Conservation (phyloP, 2,888 invertebrate genomes). For the Cephus runcator region DNA sequence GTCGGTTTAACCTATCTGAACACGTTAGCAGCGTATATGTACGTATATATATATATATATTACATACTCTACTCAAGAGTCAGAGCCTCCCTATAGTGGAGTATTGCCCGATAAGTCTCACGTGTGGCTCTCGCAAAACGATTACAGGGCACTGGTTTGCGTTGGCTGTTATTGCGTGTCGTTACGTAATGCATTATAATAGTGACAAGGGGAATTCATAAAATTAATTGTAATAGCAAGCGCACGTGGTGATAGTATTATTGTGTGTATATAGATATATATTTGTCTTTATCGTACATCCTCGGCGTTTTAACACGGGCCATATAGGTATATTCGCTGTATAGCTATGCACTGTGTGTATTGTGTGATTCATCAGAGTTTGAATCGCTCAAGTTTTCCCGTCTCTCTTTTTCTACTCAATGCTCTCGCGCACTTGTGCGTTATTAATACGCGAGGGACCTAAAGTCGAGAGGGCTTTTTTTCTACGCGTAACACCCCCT, state of each 20-base stretch:
- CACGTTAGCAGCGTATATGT: background rate
- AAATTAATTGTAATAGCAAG: background rate
- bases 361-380: background rate
- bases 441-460: slow-evolving; percentile 42
- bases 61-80: background rate
- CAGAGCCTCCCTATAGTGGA: background rate
- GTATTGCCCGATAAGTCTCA: background rate
- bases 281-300: background rate
- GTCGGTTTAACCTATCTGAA: background rate
- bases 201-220: background rate
- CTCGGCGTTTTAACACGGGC: background rate
- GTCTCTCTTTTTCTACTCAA: slow-evolving; percentile 6
- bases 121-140: background rate
- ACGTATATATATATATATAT: too few species aligned
- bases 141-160: background rate
- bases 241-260: background rate
- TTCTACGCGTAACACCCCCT: background rate
- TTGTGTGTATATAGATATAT: background rate
- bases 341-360: background rate
- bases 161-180: background rate
- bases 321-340: background rate
- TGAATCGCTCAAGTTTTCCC: background rate
- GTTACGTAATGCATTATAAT: background rate
- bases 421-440: slow-evolving; percentile 21
- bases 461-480: background rate